Evolutionary conservation across 2,113 vertebrate species (phyloP).

Genomic region (Heterotilapia buettikoferi): DNA sequence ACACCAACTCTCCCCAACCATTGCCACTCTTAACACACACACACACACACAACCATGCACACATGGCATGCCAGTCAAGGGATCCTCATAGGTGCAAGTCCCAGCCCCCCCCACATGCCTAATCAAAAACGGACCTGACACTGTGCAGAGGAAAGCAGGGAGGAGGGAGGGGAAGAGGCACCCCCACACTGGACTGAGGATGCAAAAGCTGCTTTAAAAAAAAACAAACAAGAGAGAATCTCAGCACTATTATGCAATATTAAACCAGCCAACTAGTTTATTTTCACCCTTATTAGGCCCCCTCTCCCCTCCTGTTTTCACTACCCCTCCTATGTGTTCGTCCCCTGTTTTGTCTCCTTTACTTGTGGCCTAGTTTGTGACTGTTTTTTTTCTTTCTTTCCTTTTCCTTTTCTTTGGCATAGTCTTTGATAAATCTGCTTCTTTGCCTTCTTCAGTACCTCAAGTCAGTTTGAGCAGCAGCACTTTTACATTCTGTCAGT

Average conservation of each 20-base stretch:
- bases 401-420: slow-evolving; percentile 52
- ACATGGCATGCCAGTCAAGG: slow-evolving; percentile 61
- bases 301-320: slow-evolving; percentile 60
- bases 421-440: slow-evolving; percentile 40
- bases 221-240: slow-evolving; percentile 62
- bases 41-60: slow-evolving; percentile 55
- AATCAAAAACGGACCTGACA: slow-evolving; percentile 77
- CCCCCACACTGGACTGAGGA: slow-evolving; percentile 67
- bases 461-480: slow-evolving; percentile 76
- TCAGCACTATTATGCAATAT: slow-evolving; percentile 98
- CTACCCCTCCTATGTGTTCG: slow-evolving; percentile 26
- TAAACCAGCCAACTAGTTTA: slow-evolving; percentile 93
- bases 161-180: slow-evolving; percentile 52
- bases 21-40: slow-evolving; percentile 63
- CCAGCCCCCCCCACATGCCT: slow-evolving; percentile 53
- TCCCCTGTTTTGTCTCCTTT: slow-evolving; percentile 1
- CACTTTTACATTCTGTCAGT: slow-evolving; percentile 83
- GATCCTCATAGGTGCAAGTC: slow-evolving; percentile 77
- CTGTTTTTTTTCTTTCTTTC: neutral
- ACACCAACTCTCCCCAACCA: neutral
- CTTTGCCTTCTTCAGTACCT: slow-evolving; percentile 61
- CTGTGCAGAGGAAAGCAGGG: slow-evolving; percentile 78
- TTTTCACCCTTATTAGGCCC: slow-evolving; percentile 44
- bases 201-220: slow-evolving; percentile 70
- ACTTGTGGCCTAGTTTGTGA: slow-evolving; percentile 15